Evolutionary conservation across 2,888 invertebrate species (phyloP), one percentile per base, ranked within the genome.

Genomic region (Andrena hattorfiana): DNA sequence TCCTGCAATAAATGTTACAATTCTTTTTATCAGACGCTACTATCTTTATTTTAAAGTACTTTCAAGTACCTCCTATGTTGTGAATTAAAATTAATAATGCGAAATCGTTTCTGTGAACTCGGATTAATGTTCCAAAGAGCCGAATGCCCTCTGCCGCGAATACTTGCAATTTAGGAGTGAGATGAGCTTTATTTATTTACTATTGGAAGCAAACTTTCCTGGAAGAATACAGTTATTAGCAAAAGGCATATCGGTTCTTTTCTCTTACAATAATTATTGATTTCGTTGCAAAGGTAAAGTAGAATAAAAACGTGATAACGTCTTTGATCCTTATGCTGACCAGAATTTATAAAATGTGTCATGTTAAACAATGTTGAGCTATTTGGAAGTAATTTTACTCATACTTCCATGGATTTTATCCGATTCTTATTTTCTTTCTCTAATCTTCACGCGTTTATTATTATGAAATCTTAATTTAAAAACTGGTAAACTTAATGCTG

Each of bases 101-200:
- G 26, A 2, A 26, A 10, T 35, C 16, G 63, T 63, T 60, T 30
- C 70, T 81, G 28, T 77, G 77, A 77, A 81, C 62, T 67, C 26
- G 42, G 30, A 54, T 71, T 80, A 67, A 72, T 32, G 32, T 77
- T 54, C 20, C 35, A 20, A 1, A 8, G 20, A 78, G n/a, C n/a
- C 20, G 30, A 73, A 73, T 79, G 81, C 82, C 82, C 80, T 72
- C 81, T 81, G 26, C 10, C 56, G 51, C 13, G 59, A 75, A 63
- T 59, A 48, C 35, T 30, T 26, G 48, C 0, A 67, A 70, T 79
- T 70, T 51, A 62, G 51, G 23, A 63, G n/a, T 66, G 76, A 72
- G 73, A 84, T 79, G 64, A 78, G 68, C 62, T 88, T 87, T 88
- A 89, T 89, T 89, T 89, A 89, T 89, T 89, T 88, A 88, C 87